Conservation (phyloP, 2,888 invertebrate species). For the Clunio marinus region DNA sequence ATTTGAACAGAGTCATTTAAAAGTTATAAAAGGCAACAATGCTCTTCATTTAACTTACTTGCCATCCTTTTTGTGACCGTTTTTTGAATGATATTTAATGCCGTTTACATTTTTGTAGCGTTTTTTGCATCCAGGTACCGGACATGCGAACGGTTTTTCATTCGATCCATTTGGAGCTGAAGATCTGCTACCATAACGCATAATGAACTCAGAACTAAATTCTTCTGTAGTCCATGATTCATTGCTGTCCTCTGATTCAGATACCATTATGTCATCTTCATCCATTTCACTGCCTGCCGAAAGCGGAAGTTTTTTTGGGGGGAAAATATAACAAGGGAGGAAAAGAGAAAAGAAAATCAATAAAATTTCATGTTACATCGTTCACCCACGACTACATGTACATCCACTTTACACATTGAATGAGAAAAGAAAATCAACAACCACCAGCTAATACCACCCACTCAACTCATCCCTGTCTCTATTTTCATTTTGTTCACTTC, state of each 20-base stretch:
- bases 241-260: slow-evolving; percentile 75
- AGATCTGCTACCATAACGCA: slow-evolving; percentile 61
- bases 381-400: not conserved
- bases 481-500: not conserved
- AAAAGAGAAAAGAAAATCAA: slow-evolving; percentile 11
- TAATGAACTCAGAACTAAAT: slow-evolving; percentile 72
- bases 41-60: slow-evolving; percentile 60
- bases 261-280: slow-evolving; percentile 63
- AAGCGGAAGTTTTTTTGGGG: slow-evolving; percentile 13
- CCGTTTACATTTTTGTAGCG: slow-evolving; percentile 85
- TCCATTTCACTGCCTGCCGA: slow-evolving; percentile 65
- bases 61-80: slow-evolving; percentile 79
- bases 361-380: slow-evolving; percentile 25
- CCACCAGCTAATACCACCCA: slow-evolving; percentile 1
- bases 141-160: slow-evolving; percentile 79
- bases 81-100: slow-evolving; percentile 82
- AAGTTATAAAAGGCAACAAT: too few species aligned
- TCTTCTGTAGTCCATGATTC: slow-evolving; percentile 78
- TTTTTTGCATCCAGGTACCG: slow-evolving; percentile 81
- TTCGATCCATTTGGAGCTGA: slow-evolving; percentile 49
- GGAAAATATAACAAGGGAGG: not conserved
- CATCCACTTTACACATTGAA: not conserved
- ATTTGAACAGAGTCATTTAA: not conserved
- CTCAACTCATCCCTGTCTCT: not conserved
- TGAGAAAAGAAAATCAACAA: not conserved